phyloP scores from a whole-genome alignment of 2,113 vertebrate species.

The Xiphorhynchus elegans region DNA sequence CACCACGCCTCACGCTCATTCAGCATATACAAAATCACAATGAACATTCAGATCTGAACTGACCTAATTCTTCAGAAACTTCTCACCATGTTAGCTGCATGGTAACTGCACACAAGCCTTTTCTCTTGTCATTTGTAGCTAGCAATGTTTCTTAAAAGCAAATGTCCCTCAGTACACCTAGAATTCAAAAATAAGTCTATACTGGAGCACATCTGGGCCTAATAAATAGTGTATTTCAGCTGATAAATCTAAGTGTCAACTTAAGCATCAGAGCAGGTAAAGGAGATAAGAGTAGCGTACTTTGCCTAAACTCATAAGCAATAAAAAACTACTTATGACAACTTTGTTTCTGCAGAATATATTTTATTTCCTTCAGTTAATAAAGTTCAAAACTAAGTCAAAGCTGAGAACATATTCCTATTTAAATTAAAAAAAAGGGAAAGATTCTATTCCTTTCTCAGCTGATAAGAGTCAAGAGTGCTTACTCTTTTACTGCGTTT shows the following conservation, averaged over 20 bases:
- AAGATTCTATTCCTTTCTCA: background rate
- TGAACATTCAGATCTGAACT: background rate
- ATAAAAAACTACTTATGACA: background rate
- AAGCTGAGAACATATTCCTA: background rate
- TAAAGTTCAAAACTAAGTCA: background rate
- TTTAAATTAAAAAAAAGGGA: background rate
- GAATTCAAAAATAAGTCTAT: background rate
- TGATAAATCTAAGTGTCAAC: background rate
- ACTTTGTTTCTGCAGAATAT: background rate
- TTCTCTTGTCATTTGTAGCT: background rate
- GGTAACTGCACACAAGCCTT: background rate
- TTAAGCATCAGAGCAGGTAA: background rate
- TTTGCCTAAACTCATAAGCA: background rate
- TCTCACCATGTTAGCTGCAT: background rate
- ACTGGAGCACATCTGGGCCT: accelerated
- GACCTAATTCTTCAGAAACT: background rate
- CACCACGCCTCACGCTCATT: background rate
- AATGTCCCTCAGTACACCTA: background rate
- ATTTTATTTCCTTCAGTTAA: background rate
- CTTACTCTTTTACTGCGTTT: background rate
- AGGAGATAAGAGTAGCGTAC: background rate
- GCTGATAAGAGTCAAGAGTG: background rate
- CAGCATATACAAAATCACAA: background rate
- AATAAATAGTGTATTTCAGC: accelerated
- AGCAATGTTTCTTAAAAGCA: background rate